Evolutionary conservation across 92 coral and sea anemone species (phyloP), one percentile per base, ranked within the genome.

Genomic region (Ricordea florida): DNA sequence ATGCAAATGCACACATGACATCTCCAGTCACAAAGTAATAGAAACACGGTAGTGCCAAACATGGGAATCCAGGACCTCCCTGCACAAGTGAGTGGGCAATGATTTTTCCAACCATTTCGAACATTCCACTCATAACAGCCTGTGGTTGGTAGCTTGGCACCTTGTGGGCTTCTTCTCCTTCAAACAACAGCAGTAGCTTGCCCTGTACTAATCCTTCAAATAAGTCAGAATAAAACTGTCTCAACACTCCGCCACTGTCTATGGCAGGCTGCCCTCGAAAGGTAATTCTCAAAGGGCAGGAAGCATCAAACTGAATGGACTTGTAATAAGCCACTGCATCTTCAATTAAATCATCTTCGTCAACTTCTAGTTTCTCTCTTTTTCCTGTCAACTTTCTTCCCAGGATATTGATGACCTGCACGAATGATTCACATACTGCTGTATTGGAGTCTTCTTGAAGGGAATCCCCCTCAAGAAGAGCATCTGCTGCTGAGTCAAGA

Each of bases 1-100:
- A 83, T 7, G 86, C 89, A 71, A 78, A 58, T 10, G 92, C 92
- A 61, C 72, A 68, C 77, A 61, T 69, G 42, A 77, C 56, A 60
- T 89, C 90, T n/a, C 90, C 94, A 66, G 90, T 84, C 3, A 74
- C 85, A 16, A 89, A 68, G 68, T 85, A 89, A 42, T 79, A 84
- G 23, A 81, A 80, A 36, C 73, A 66, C 1, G 87, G 52, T 33
- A 48, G 40, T 17, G 88, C 84, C 16, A 87, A 30, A 52, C 41
- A 76, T 8, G 86, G 76, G 36, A 90, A 81, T 27, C 89, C 89
- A 13, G 82, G 85, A 23, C 91, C 87, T 21, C 85, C 82, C 23
- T 85, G 91, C 20, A 74, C 86, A 24, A 85, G 73, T 0, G 82
- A 74, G 55, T 90, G 91, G 22, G 88, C 79, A 32, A 85, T 66